These are phyloP conservation scores for Chrysochloris asiatica DNA, from an alignment of 2,113 vertebrate species.

Conservation along the genomic window DNA sequence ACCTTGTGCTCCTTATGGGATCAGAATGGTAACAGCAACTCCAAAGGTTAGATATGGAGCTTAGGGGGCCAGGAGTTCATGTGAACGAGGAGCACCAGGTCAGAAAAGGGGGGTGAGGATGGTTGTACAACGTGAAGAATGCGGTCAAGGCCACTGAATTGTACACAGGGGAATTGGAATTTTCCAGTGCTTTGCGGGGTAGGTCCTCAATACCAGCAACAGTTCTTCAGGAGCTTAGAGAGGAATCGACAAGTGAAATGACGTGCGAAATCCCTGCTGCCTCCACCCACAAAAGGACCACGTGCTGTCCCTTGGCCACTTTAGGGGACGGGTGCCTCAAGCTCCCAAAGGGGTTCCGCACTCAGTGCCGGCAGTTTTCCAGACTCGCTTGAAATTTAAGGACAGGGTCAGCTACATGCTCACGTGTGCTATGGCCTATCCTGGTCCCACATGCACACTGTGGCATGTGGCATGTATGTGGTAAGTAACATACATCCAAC, in stretches of 20 bases:
- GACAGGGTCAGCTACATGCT: background rate
- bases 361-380: background rate
- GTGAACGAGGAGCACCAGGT: background rate
- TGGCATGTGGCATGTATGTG: no score
- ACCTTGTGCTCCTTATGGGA: background rate
- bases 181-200: background rate
- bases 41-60: background rate
- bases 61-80: background rate
- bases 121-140: background rate
- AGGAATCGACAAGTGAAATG: background rate
- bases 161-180: background rate
- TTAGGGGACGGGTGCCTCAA: background rate
- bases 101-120: background rate
- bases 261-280: no score
- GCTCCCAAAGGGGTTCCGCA: background rate
- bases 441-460: background rate
- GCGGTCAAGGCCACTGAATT: background rate
- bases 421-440: background rate
- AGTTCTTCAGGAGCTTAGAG: no score
- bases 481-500: background rate
- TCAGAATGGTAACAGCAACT: background rate
- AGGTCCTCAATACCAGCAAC: background rate
- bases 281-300: background rate
- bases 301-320: background rate
- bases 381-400: background rate